Base-by-base conservation (phyloP, 2,888 invertebrate genomes). In the Aphodius sticticus region DNA sequence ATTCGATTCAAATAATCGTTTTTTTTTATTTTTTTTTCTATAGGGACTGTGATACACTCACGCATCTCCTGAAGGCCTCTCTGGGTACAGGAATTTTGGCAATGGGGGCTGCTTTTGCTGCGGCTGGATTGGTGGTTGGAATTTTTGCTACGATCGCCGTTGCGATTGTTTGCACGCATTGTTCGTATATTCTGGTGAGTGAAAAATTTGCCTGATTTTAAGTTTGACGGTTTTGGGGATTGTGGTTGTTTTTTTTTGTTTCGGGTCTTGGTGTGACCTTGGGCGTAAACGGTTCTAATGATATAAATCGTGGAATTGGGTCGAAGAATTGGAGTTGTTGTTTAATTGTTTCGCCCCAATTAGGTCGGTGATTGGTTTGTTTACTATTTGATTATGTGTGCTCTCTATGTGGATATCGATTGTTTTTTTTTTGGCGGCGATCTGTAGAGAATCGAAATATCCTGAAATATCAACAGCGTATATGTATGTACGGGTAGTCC, bases 41-140 rank as follows among this genome's bases (percentile, higher is more conserved):
- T n/a, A 98, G 97, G 82, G 96, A 97, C 90, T 93, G 93, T 90
- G 96, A 97, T 88, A 97, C 97, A 0, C 91, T 98, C 84, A 97
- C 97, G 84, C 98, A 99, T 91, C 92, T 99, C 83, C 91, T 99
- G 85, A 99, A 99, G 90, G 98, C 98, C 6, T 97, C 98, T 69
- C 92, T 99, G 79, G 99, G 99, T 36, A 98, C 98, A 7, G 99
- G 99, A 74, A 97, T 99, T 86, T 91, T 99, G 83, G 93, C 98
- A 0, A 97, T 99, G 96, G 99, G 99, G 0, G 92, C 93, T 79
- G 99, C 98, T 12, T 97, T 99, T 88, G 94, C 93, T 88, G 93
- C 94, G 87, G 93, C 97, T 6, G 99, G 99, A 69, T 91, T 99
- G 70, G 90, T 95, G 81, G 91, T 96, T 81, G 98, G 99, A 76